phyloP scores from a whole-genome alignment of 2,888 invertebrate genomes.

The Cryptocephalus moraei region DNA sequence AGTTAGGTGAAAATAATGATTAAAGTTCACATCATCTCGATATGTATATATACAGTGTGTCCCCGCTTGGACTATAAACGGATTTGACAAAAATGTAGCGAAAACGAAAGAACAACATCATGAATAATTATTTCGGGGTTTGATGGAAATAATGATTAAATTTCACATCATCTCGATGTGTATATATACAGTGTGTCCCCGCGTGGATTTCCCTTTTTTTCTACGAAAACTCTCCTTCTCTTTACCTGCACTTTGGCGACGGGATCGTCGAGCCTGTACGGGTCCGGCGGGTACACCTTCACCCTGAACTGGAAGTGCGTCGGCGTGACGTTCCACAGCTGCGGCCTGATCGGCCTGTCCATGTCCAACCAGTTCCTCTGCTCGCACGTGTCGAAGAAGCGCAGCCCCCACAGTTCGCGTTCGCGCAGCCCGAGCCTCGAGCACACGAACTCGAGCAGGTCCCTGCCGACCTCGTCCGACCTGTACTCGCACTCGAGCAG shows the following conservation, averaged over 20 bases:
- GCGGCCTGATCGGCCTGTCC: slow-evolving; percentile 14
- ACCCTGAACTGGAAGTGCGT: slow-evolving; percentile 16
- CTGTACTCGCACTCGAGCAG: slow-evolving; percentile 18
- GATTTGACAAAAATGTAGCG: too few relatives aligned
- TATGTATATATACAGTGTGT: too few relatives aligned
- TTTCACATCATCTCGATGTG: too few relatives aligned
- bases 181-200: too few relatives aligned
- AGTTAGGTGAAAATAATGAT: too few relatives aligned
- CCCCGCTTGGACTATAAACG: too few relatives aligned
- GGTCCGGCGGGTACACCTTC: slow-evolving; percentile 19
- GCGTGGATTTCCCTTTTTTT: too few relatives aligned
- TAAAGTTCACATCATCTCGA: too few relatives aligned
- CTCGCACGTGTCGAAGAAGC: slow-evolving; percentile 15
- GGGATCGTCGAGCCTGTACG: slow-evolving; percentile 14
- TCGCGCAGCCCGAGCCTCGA: slow-evolving; percentile 14
- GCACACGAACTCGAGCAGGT: slow-evolving; percentile 15
- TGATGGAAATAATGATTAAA: too few relatives aligned
- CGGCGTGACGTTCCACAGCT: slow-evolving; percentile 13
- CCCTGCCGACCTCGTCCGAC: slow-evolving; percentile 15
- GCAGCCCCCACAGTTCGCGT: slow-evolving; percentile 15
- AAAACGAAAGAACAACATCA: too few relatives aligned
- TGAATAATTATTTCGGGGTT: too few relatives aligned
- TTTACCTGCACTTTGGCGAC: slow-evolving; percentile 1
- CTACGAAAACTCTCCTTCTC: too few relatives aligned
- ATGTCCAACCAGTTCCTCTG: slow-evolving; percentile 17